These are phyloP conservation scores for Acestrorhynchus altus DNA, from an alignment of 2,797 vertebrate genomes.

Conservation along the genomic window DNA sequence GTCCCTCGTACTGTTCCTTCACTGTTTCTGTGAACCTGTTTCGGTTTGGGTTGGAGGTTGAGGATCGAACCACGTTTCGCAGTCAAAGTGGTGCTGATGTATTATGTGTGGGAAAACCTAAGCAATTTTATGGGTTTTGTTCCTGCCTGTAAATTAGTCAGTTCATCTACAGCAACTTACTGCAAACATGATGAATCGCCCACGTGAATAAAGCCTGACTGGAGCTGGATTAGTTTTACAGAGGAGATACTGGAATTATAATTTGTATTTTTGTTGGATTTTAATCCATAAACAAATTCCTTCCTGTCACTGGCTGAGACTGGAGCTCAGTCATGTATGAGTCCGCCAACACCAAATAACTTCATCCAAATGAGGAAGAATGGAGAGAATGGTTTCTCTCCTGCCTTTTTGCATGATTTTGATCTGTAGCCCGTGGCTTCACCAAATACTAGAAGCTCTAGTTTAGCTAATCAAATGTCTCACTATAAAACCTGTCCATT, in stretches of 20 bases:
- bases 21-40: not conserved
- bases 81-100: not conserved
- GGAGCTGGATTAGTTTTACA: conserved; percentile 1
- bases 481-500: too few species aligned
- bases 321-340: too few species aligned
- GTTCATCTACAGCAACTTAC: not conserved
- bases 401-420: too few species aligned
- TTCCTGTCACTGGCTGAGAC: too few species aligned
- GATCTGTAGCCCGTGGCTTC: too few species aligned
- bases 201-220: not conserved
- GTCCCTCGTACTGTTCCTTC: not conserved
- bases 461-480: too few species aligned
- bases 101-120: not conserved
- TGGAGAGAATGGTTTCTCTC: too few species aligned
- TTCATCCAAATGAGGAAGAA: too few species aligned
- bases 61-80: not conserved
- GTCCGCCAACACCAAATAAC: too few species aligned
- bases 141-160: not conserved
- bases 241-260: not conserved
- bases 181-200: not conserved
- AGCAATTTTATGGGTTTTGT: not conserved
- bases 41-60: not conserved
- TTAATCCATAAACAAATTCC: too few species aligned
- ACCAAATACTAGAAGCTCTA: too few species aligned
- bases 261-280: too few species aligned